Base-by-base conservation (phyloP, 2,888 invertebrate genomes). In the Eueremaeus valkanovi region DNA sequence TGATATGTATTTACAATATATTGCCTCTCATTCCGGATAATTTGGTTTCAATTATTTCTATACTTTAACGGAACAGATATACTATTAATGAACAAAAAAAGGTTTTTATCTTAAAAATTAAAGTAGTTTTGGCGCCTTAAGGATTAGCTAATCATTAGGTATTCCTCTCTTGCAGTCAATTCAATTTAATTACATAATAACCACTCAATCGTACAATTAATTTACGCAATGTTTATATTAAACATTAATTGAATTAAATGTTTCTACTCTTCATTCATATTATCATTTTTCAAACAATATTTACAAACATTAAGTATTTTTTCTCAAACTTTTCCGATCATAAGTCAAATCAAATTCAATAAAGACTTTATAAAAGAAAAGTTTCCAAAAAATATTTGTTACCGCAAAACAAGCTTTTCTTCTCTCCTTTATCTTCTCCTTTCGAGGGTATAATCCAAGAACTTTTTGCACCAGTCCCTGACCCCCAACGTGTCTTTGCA, bases 401-500 rank as follows among this genome's bases (percentile, higher is more conserved):
- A 45, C 16, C 51, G 6, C 21, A 51, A n/a, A 51, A 8, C 21
- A 11, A 49, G 11, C n/a, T 3, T 18, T 49, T 16, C 3, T 18
- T 18, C 3, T 18, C 16, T 49, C 21, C 3, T 27, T 27, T 27
- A 27, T 55, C 55, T 24, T 13, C 55, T 55, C 45, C 31, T 36
- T 31, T 51, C 72, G 9, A 73, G 33, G 3, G 51, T 33, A 42
- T 75, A 61, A 27, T 72, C 55, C 6, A 75, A n/a, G 36, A 55
- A 75, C 3, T 16, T 29, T 27, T 27, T 8, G 21, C 75, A 75
- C 58, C 49, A 75, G 9, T 75, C 63, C 13, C 75, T 31, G 16
- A 75, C 75, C 24, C 63, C 72, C 13, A 72, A 36, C 13, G 29
- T 6, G 40, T 75, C 70, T 6, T 55, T 21, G 36, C 75, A 75